A percentile compares a stretch with the other conserved stretches of the same genome.
These are phyloP conservation scores for Xenus cinereus DNA, from an alignment of 2,113 vertebrate genomes.

Conservation along the genomic window DNA sequence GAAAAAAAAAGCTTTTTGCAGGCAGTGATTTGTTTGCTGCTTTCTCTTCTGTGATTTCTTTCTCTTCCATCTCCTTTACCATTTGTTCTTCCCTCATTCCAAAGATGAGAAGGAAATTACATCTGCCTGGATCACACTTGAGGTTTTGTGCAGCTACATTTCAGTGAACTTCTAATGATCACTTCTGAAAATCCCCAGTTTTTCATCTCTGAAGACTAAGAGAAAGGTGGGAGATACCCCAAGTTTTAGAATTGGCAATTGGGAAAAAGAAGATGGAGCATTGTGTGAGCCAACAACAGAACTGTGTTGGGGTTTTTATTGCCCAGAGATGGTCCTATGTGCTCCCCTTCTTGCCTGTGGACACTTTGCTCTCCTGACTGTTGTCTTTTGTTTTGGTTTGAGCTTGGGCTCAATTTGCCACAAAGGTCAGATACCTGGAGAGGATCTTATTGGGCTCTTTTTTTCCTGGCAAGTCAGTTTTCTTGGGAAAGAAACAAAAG, in stretches of 20 bases:
- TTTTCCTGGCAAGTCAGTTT: neutral
- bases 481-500: neutral
- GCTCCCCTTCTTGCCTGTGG: neutral
- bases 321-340: neutral
- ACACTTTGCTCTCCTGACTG: neutral
- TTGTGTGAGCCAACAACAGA: neutral
- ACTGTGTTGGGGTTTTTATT: neutral
- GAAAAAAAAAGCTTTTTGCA: neutral
- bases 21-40: neutral
- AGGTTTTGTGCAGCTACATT: neutral
- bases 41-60: neutral
- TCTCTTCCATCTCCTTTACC: neutral
- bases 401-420: neutral
- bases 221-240: neutral
- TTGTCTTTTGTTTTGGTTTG: neutral
- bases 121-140: accelerated
- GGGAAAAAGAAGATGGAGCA: neutral
- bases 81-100: neutral
- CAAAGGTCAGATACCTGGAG: neutral
- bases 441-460: neutral
- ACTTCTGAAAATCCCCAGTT: neutral
- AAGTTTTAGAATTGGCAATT: neutral
- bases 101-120: neutral
- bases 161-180: neutral
- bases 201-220: neutral